Evolutionary conservation across 2,797 vertebrate genomes (phyloP).

Genomic region (Taenioides sp.): DNA sequence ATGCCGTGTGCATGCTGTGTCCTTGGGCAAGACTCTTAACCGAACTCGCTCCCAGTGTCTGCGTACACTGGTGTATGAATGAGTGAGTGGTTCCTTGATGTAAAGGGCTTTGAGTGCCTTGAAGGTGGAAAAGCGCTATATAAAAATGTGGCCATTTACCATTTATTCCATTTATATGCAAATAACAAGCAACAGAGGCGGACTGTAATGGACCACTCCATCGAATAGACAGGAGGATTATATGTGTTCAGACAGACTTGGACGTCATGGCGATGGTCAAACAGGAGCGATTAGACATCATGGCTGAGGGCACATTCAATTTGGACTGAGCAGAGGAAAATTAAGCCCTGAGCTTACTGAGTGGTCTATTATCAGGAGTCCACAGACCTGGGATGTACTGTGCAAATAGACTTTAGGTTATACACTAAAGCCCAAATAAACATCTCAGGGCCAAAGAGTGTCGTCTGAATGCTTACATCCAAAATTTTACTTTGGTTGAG

Average conservation of each 20-base stretch:
- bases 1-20: too few species aligned
- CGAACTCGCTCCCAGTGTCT: too few species aligned
- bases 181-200: slow-evolving; percentile 11
- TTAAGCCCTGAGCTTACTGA: slow-evolving; percentile 30
- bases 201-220: slow-evolving; percentile 1
- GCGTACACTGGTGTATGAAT: too few species aligned
- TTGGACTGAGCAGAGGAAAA: slow-evolving; percentile 29
- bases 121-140: too few species aligned
- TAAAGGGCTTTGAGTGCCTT: too few species aligned
- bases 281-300: slow-evolving; percentile 11
- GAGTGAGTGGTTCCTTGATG: too few species aligned
- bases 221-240: neutral
- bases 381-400: slow-evolving; percentile 19
- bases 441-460: neutral
- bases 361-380: slow-evolving; percentile 29
- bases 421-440: neutral
- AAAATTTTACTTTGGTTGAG: too few species aligned
- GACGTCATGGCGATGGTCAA: slow-evolving; percentile 4
- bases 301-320: slow-evolving; percentile 22
- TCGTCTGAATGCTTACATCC: too few species aligned
- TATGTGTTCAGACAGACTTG: slow-evolving; percentile 17
- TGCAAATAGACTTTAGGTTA: slow-evolving; percentile 23
- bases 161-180: too few species aligned
- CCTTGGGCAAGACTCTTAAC: too few species aligned
- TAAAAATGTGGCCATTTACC: too few species aligned